Evolutionary conservation across 2,113 vertebrate species (phyloP).

Genomic region (Glaucidium brasilianum): DNA sequence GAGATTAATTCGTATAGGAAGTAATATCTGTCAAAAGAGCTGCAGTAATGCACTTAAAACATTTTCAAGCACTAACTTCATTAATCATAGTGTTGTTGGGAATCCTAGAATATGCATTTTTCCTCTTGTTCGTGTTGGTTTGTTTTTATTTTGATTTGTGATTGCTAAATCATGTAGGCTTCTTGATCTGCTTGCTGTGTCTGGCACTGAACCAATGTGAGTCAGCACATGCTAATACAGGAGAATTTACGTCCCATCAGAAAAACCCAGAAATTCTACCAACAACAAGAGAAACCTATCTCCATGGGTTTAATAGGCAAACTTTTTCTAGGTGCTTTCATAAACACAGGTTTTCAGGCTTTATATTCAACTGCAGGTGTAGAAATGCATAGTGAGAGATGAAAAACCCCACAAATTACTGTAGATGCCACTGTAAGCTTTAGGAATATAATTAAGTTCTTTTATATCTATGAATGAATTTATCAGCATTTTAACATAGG

Average conservation of each 20-base stretch:
- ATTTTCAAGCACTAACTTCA: neutral
- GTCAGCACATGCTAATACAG: neutral
- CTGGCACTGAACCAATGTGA: neutral
- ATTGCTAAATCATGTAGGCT: neutral
- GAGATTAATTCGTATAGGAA: neutral
- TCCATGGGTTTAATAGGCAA: neutral
- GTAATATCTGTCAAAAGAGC: neutral
- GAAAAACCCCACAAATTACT: neutral
- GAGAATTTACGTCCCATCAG: neutral
- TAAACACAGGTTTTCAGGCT: neutral
- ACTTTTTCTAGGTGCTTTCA: neutral
- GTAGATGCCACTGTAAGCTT: neutral
- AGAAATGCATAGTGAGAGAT: neutral
- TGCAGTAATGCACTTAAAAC: neutral
- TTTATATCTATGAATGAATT: neutral
- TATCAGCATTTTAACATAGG: conserved; percentile 24
- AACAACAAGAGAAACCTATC: neutral
- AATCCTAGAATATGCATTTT: neutral
- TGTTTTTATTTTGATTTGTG: neutral
- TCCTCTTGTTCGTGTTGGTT: neutral
- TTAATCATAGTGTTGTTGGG: neutral
- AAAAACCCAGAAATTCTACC: neutral
- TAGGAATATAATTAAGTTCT: conserved; percentile 11
- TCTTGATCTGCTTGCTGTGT: neutral
- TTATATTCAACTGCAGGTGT: neutral